Evolutionary conservation across 2,888 invertebrate genomes (phyloP), one percentile per base, ranked within the genome.

Genomic region (Hirtodrosophila cameraria): DNA sequence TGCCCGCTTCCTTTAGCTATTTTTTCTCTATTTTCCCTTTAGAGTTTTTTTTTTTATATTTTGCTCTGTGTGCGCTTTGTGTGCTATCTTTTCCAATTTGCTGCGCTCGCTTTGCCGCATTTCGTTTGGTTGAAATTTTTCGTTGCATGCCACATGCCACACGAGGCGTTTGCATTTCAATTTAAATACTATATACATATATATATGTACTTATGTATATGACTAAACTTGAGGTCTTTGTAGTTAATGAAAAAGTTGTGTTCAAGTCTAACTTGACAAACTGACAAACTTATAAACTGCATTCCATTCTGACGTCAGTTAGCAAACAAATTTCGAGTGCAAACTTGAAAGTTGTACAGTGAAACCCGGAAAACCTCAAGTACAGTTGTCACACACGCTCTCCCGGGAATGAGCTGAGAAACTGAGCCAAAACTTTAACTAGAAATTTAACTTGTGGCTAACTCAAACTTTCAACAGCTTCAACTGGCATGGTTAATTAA

Each of bases 401-500:
- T 15, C 20, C 30, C 11, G 28, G 27, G 41, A 28, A 30, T 27
- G n/a, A 18, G 8, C n/a, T 31, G 31, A 6, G 11, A 30, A 7
- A 25, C 25, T 36, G 13, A 46, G 49, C 46, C 31, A 38, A 72
- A 70, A 70, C 69, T 70, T 70, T 23, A 52, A 45, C 52, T 41
- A n/a, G 27, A 55, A 61, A 8, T 43, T 67, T 30, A 43, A 57
- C 49, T 68, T 62, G 70, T 18, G 46, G 50, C 63, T 33, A 52
- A 45, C 60, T 49, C n/a, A 48, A 73, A 69, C 61, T 74, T 74
- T 68, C 31, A 41, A 39, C 74, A 52, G 63, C 63, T 62, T 54
- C 71, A 39, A 57, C 52, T 60, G 54, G 28, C 59, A 69, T 75
- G 77, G 74, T 77, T 75, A 75, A 75, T 75, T 75, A 75, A 75